Base-by-base conservation (phyloP, 2,888 invertebrate species). In the Eilema caniola region DNA sequence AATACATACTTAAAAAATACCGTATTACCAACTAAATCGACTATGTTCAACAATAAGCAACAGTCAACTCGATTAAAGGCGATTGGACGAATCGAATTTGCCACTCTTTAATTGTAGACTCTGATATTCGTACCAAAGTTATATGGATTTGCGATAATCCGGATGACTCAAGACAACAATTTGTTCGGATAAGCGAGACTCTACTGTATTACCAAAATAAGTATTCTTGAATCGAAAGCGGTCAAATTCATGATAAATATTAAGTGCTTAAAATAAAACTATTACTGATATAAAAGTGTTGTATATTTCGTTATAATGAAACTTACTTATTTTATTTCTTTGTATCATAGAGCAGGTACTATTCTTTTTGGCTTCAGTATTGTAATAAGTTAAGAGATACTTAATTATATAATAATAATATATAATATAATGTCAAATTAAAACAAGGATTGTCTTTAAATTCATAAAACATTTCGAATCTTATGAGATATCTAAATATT, bases 321-420 rank as follows among this genome's bases (percentile, higher is more conserved):
- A 37, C 62, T 24, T 53, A 37, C 14, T 62, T 69, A 59, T 57
- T 77, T 70, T 76, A 37, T 23, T 62, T 62, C 12, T 67, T 28
- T 71, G 64, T 69, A 56, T 59, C 24, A 66, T 53, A 75, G 62
- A 78, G 72, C 82, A 83, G 81, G 83, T 85, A 85, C 81, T 79
- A 72, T 74, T 33, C 8, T 37, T 37, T 80, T 79, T 82, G 84
- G 80, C 81, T 76, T 74, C 66, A 53, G 69, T 47, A 63, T 73
- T 56, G 31, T 69, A 11, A 63, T 69, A 25, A 41, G 7, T 33
- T 53, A 20, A 16, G 31, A 61, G 62, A 24, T 67, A 53, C 53
- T 14, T 37, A 60, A 56, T 5, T 33, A 23, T 33, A 33, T 12
- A 24, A 14, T 16, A 12, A 47, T 31, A 61, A 10, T 62, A 24